Percentiles rank a stretch among this genome's conserved stretches.
phyloP scores from a whole-genome alignment of 1,140 invertebrate genomes.

The Aphidius ervi region DNA sequence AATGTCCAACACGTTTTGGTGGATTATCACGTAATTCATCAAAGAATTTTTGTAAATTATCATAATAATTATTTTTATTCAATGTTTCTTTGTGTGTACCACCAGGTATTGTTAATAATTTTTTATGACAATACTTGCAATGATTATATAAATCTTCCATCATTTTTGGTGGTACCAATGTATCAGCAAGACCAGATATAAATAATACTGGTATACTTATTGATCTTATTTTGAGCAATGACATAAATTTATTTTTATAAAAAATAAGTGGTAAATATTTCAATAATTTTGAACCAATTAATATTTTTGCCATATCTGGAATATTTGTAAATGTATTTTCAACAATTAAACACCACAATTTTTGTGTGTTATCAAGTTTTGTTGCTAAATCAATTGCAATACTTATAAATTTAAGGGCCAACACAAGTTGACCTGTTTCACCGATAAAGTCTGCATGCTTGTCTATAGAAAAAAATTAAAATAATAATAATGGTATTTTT shows the following conservation, averaged over 20 bases:
- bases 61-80: conserved; percentile 63
- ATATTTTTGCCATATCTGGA: conserved; percentile 81
- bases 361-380: conserved; percentile 66
- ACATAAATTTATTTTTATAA: conserved; percentile 81
- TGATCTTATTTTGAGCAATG: conserved; percentile 64
- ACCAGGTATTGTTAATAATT: conserved; percentile 65
- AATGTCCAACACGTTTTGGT: conserved; percentile 29
- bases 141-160: conserved; percentile 71
- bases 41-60: conserved; percentile 57
- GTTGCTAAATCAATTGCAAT: conserved; percentile 81
- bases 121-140: conserved; percentile 68
- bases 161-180: conserved; percentile 81
- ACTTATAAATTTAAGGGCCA: no score
- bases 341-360: conserved; percentile 80
- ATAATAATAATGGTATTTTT: no score
- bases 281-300: conserved; percentile 66
- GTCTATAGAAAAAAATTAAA: no score
- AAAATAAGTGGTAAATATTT: conserved; percentile 69
- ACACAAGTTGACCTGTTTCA: no score
- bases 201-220: conserved; percentile 70
- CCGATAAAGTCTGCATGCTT: no score
- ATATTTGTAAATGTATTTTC: conserved; percentile 96
- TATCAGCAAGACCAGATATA: conserved; percentile 77
- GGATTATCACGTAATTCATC: conserved; percentile 48
- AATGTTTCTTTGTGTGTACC: conserved; percentile 89